Percentiles rank a stretch among this genome's conserved stretches.
Evolutionary conservation across 2,113 vertebrate genomes (phyloP).

Genomic region (Poeciliopsis occidentalis): DNA sequence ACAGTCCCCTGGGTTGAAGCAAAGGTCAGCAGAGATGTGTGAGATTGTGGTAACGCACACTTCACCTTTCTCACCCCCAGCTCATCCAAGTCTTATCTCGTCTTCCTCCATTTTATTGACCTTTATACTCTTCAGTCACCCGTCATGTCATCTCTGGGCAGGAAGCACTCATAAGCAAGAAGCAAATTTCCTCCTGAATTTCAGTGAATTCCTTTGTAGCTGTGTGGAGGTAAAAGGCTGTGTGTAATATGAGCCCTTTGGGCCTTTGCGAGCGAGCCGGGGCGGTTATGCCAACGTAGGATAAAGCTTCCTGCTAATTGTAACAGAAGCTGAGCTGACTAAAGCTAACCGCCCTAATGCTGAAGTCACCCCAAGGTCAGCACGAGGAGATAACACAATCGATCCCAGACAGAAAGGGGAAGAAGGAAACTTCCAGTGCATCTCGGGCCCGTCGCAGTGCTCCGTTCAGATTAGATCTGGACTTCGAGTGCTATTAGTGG

Average conservation of each 20-base stretch:
- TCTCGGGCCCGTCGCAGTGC: conserved; percentile 47
- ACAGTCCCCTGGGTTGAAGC: conserved; percentile 51
- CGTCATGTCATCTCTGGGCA: conserved; percentile 28
- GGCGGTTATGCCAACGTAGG: conserved; percentile 64
- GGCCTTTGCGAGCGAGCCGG: conserved; percentile 8
- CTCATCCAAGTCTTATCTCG: conserved; percentile 33
- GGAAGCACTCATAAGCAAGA: conserved; percentile 21
- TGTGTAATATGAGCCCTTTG: conserved; percentile 74
- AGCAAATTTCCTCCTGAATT: conserved; percentile 47
- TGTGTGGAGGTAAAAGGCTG: conserved; percentile 5
- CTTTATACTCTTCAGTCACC: background rate
- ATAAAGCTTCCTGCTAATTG: conserved; percentile 82
- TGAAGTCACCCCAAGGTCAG: conserved; percentile 81
- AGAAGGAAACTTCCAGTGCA: conserved; percentile 70
- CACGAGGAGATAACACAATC: conserved; percentile 69
- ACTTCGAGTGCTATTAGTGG: conserved; percentile 54
- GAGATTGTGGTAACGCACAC: conserved; percentile 52
- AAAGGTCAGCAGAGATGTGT: conserved; percentile 64
- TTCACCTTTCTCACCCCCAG: conserved; percentile 55
- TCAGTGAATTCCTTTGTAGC: conserved; percentile 56
- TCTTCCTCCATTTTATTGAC: conserved; percentile 4
- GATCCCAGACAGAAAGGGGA: conserved; percentile 59
- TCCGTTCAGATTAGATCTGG: conserved; percentile 61
- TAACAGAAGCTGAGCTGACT: conserved; percentile 81
- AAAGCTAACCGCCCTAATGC: conserved; percentile 69